These are phyloP conservation scores for Mirza zaza DNA, from an alignment of 2,113 vertebrate genomes.

Conservation along the genomic window DNA sequence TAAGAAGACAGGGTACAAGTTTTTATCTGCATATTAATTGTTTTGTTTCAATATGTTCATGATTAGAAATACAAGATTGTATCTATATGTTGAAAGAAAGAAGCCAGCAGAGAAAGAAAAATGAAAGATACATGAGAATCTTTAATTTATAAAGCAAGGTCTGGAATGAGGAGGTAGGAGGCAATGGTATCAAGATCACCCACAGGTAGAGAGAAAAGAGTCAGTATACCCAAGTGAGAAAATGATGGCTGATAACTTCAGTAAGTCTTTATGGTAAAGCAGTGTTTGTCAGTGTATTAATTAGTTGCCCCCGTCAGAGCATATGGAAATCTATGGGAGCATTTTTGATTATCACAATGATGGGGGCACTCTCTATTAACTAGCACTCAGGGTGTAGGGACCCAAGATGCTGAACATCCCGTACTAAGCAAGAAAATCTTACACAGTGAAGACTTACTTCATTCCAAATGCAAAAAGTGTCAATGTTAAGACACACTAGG, in stretches of 20 bases:
- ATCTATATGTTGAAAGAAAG: not conserved
- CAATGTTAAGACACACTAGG: not conserved
- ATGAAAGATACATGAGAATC: not conserved
- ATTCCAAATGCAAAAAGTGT: not conserved
- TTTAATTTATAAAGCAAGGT: not conserved
- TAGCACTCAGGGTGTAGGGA: not conserved
- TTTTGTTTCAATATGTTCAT: not conserved
- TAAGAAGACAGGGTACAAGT: not conserved
- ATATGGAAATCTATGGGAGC: not conserved
- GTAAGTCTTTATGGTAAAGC: not conserved
- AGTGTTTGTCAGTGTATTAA: not conserved
- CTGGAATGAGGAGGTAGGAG: not conserved
- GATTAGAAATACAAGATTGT: not conserved
- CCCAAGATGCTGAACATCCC: not conserved
- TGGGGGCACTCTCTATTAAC: not conserved
- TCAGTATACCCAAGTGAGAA: not conserved
- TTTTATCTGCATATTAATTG: not conserved
- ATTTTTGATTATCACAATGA: not conserved
- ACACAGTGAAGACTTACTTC: not conserved
- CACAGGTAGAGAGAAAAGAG: not conserved
- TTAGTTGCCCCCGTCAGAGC: not conserved
- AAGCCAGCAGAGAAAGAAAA: not conserved
- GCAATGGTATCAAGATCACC: not conserved
- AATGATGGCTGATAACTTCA: not conserved
- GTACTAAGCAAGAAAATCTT: not conserved